Conservation (phyloP, 1,140 invertebrate genomes). For the Drosophila ananassae region DNA sequence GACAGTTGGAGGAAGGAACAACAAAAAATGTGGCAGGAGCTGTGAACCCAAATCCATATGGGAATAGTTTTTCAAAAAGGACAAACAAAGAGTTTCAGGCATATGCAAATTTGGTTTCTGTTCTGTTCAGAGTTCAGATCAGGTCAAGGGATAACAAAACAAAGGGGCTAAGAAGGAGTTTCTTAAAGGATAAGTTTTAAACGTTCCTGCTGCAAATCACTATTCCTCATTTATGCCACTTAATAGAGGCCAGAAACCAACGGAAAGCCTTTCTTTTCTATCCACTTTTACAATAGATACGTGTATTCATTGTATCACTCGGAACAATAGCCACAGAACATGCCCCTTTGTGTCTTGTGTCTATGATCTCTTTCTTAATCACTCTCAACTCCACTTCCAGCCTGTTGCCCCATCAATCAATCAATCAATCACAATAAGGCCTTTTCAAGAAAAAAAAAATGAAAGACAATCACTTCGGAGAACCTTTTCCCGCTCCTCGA, state of each 20-base stretch:
- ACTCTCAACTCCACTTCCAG: slow-evolving; percentile 31
- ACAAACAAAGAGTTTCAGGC: slow-evolving; percentile 5
- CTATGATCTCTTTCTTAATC: slow-evolving; percentile 36
- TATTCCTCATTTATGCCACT: no score
- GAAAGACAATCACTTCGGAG: slow-evolving; percentile 24
- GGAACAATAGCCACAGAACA: slow-evolving; percentile 10
- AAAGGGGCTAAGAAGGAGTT: background rate
- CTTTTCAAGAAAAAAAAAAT: slow-evolving; percentile 1
- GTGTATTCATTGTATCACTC: slow-evolving; percentile 1
- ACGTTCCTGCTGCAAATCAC: background rate
- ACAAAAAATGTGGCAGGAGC: background rate
- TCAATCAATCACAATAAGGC: slow-evolving; percentile 40
- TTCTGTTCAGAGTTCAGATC: background rate
- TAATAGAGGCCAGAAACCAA: background rate
- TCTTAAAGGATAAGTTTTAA: background rate
- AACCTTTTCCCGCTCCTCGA: slow-evolving; percentile 22
- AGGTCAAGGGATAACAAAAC: slow-evolving; percentile 13
- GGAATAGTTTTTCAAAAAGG: background rate
- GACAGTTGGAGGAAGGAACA: slow-evolving; percentile 29
- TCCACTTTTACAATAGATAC: slow-evolving; percentile 16
- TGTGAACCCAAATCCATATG: slow-evolving; percentile 12
- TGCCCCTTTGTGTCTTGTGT: slow-evolving; percentile 2
- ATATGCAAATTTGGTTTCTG: slow-evolving; percentile 22
- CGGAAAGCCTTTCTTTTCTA: background rate
- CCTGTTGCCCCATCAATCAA: slow-evolving; percentile 37